Percentiles rank a stretch among this genome's conserved stretches.
These are phyloP conservation scores for Anhinga rufa DNA, from an alignment of 2,113 vertebrate genomes.

Conservation along the genomic window DNA sequence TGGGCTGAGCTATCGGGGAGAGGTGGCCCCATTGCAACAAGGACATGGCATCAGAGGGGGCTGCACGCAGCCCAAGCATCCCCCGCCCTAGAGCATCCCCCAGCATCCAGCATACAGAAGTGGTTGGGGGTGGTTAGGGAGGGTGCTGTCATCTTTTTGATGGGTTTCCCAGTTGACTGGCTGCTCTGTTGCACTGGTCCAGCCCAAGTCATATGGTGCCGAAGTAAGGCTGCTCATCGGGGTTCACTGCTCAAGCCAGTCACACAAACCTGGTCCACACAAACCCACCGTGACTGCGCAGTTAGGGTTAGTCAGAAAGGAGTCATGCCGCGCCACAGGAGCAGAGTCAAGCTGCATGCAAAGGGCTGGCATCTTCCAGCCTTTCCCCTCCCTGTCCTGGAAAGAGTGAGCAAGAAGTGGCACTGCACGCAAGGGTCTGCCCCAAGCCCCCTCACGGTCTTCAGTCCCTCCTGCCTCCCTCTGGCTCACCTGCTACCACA, in stretches of 20 bases:
- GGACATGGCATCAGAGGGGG: background rate
- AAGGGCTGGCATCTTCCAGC: background rate
- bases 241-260: background rate
- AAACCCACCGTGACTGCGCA: background rate
- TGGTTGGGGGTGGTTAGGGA: too few relatives aligned
- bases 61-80: background rate
- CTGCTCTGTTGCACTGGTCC: background rate
- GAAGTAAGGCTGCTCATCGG: background rate
- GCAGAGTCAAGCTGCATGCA: background rate
- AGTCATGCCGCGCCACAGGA: rapidly evolving
- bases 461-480: background rate
- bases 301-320: background rate
- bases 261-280: slow-evolving; percentile 11
- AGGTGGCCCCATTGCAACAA: background rate
- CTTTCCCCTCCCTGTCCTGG: background rate
- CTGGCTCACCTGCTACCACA: rapidly evolving
- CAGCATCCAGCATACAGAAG: background rate
- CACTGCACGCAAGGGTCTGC: background rate
- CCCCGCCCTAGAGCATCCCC: background rate
- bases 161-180: background rate
- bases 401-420: background rate
- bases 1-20: background rate
- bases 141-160: background rate
- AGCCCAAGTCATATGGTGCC: rapidly evolving
- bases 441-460: background rate